These are phyloP conservation scores for Lepisosteus osseus DNA, from an alignment of 2,113 vertebrate genomes.

Conservation along the genomic window DNA sequence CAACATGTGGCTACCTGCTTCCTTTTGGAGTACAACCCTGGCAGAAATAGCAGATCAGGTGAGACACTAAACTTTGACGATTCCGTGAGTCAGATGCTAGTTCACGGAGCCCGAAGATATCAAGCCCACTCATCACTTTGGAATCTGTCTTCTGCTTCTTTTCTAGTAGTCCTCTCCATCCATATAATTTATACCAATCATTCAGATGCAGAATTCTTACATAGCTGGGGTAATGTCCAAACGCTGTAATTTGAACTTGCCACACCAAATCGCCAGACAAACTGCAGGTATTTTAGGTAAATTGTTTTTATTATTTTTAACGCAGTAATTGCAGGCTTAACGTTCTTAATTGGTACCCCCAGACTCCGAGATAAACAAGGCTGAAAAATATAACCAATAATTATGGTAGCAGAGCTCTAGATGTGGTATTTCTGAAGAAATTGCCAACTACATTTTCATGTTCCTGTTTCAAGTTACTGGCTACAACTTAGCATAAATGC, in stretches of 20 bases:
- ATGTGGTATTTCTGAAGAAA: slow-evolving; percentile 70
- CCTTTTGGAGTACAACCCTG: too few relatives aligned
- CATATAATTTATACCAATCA: too few relatives aligned
- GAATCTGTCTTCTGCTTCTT: too few relatives aligned
- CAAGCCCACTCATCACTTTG: too few relatives aligned
- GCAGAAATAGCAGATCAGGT: too few relatives aligned
- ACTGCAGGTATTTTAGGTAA: slow-evolving; percentile 74
- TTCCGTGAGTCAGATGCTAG: too few relatives aligned
- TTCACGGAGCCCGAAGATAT: too few relatives aligned
- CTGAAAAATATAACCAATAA: slow-evolving; percentile 65
- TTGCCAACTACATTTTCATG: slow-evolving; percentile 69
- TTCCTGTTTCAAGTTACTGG: slow-evolving; percentile 62
- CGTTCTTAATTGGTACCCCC: slow-evolving; percentile 71
- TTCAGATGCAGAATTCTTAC: slow-evolving; percentile 15
- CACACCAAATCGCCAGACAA: slow-evolving; percentile 62
- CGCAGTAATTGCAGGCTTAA: slow-evolving; percentile 75
- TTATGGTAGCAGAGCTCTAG: slow-evolving; percentile 70
- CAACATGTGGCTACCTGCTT: too few relatives aligned
- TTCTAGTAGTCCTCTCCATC: too few relatives aligned
- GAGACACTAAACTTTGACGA: too few relatives aligned
- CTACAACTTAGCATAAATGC: slow-evolving; percentile 54
- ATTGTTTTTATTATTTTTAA: slow-evolving; percentile 77
- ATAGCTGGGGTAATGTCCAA: slow-evolving; percentile 54
- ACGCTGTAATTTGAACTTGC: slow-evolving; percentile 68
- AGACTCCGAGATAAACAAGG: slow-evolving; percentile 74